phyloP scores from a whole-genome alignment of 2,113 vertebrate species.

The Campylomormyrus numenius region DNA sequence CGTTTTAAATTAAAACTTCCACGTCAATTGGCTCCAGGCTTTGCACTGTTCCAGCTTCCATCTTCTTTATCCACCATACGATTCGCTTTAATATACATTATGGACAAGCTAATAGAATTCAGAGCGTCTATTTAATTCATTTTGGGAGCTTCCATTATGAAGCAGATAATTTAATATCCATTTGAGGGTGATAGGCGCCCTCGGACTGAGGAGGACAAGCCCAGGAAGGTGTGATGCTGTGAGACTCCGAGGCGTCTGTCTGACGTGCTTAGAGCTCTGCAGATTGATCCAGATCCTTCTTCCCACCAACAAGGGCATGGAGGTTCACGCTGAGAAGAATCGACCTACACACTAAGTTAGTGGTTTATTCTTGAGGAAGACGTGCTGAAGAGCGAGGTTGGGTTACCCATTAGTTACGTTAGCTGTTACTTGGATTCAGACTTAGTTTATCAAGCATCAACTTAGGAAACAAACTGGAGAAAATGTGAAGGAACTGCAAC shows the following conservation, averaged over 20 bases:
- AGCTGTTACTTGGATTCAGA: neutral
- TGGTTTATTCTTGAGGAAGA: neutral
- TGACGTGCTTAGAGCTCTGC: neutral
- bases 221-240: neutral
- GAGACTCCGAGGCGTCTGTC: too few relatives aligned
- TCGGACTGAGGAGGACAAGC: neutral
- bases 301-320: neutral
- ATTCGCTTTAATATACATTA: slow-evolving; percentile 28
- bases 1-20: slow-evolving; percentile 25
- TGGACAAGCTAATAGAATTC: slow-evolving; percentile 23
- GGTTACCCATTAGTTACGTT: neutral
- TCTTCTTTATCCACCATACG: neutral
- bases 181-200: slow-evolving; percentile 15
- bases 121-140: slow-evolving; percentile 22
- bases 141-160: slow-evolving; percentile 20
- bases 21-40: neutral
- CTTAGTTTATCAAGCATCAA: neutral
- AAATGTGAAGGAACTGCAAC: neutral
- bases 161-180: slow-evolving; percentile 25
- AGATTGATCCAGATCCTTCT: neutral
- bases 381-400: neutral
- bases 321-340: neutral
- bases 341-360: neutral
- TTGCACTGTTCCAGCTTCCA: neutral
- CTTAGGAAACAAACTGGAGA: neutral